Percentiles rank a stretch among this genome's conserved stretches.
These are phyloP conservation scores for Chloropsis hardwickii DNA, from an alignment of 2,113 vertebrate genomes.

Conservation along the genomic window DNA sequence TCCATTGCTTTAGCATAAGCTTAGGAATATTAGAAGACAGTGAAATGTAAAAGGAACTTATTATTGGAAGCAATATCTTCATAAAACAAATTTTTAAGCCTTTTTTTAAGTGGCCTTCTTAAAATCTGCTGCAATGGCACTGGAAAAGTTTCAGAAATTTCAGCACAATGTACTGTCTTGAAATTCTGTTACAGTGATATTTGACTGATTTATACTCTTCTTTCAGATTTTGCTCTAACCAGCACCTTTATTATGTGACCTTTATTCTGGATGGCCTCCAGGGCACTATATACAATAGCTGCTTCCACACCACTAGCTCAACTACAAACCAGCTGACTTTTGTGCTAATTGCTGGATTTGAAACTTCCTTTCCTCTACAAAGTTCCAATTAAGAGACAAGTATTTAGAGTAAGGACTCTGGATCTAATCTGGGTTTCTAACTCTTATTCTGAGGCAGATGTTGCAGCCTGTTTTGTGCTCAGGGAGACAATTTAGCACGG, in stretches of 20 bases:
- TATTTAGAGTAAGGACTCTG: not conserved
- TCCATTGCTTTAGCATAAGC: not conserved
- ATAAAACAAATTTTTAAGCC: not conserved
- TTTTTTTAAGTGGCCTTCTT: not conserved
- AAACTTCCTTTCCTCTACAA: not conserved
- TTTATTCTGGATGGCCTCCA: not conserved
- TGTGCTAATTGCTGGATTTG: not conserved
- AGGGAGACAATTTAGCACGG: not conserved
- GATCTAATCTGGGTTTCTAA: not conserved
- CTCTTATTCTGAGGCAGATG: not conserved
- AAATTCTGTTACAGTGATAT: not conserved
- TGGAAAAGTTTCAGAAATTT: not conserved
- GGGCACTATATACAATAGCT: not conserved
- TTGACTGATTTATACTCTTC: constrained; percentile 2
- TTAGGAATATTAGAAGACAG: not conserved
- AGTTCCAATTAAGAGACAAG: not conserved
- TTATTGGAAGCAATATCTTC: not conserved
- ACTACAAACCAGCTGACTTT: not conserved
- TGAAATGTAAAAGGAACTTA: not conserved
- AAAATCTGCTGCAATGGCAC: not conserved
- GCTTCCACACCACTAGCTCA: not conserved
- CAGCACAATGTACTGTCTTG: not conserved
- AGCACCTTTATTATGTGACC: constrained; percentile 9
- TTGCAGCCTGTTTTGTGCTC: not conserved
- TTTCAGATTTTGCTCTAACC: constrained; percentile 4